Percentiles rank a stretch among this genome's conserved stretches.
Conservation (phyloP, 2,797 vertebrate genomes). For the Harpagifer antarcticus region DNA sequence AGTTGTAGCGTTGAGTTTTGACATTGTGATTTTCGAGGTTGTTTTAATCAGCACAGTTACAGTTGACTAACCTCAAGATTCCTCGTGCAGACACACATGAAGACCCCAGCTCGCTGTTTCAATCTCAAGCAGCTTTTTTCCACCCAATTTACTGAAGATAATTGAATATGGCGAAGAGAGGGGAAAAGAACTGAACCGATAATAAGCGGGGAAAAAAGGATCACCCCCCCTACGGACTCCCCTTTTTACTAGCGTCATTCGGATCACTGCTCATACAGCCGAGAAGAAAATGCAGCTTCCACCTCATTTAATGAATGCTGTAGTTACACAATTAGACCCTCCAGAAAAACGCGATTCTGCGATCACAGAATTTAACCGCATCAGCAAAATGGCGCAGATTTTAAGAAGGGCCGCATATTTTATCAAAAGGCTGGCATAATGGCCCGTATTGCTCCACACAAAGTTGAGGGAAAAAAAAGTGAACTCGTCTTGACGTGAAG, state of each 20-base stretch:
- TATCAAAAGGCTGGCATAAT: too few species aligned
- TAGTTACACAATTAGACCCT: slow-evolving; percentile 70
- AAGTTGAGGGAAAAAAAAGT: too few species aligned
- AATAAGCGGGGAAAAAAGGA: not conserved
- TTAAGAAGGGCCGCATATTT: too few species aligned
- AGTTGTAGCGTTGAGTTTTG: slow-evolving; percentile 6
- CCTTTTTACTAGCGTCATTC: not conserved
- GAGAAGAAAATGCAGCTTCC: slow-evolving; percentile 38
- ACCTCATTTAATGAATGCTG: slow-evolving; percentile 62
- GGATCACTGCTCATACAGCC: slow-evolving; percentile 37
- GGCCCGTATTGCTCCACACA: too few species aligned
- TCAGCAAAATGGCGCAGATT: too few species aligned
- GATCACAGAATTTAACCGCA: too few species aligned
- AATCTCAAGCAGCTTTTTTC: slow-evolving; percentile 17
- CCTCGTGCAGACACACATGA: slow-evolving; percentile 14
- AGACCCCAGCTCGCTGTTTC: slow-evolving; percentile 25
- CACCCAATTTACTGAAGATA: slow-evolving; percentile 52
- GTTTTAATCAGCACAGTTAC: slow-evolving; percentile 44
- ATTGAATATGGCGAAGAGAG: slow-evolving; percentile 49
- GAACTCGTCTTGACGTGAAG: too few species aligned
- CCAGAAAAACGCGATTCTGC: too few species aligned
- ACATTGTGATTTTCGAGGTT: slow-evolving; percentile 35
- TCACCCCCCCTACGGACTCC: not conserved
- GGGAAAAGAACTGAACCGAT: slow-evolving; percentile 22
- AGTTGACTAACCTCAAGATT: slow-evolving; percentile 41